These are phyloP conservation scores for Frieseomelitta varia DNA, from an alignment of 1,140 invertebrate genomes.

Conservation along the genomic window DNA sequence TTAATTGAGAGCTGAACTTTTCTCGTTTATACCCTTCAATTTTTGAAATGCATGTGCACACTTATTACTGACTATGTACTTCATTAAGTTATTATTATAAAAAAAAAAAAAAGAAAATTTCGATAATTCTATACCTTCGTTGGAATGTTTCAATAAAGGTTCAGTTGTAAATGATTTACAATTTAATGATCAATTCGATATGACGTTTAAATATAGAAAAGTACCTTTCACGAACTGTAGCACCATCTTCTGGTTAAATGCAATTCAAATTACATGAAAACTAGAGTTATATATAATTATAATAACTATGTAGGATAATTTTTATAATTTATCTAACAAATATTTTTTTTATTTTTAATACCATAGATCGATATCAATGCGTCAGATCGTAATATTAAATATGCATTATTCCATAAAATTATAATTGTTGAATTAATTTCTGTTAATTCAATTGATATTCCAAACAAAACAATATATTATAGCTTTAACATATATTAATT, in stretches of 20 bases:
- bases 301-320: not conserved
- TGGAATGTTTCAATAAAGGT: too few species aligned
- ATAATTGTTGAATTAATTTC: not conserved
- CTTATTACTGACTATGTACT: too few species aligned
- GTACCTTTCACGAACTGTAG: not conserved
- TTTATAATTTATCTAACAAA: not conserved
- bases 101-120: too few species aligned
- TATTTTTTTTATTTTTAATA: not conserved
- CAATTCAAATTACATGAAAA: slow-evolving; percentile 11
- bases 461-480: not conserved
- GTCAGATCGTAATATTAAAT: not conserved
- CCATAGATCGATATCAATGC: too few species aligned
- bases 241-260: slow-evolving; percentile 24
- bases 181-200: not conserved
- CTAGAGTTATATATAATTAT: not conserved
- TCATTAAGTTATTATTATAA: too few species aligned
- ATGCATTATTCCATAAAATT: too few species aligned
- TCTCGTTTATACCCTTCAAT: too few species aligned
- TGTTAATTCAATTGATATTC: too few species aligned
- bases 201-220: not conserved
- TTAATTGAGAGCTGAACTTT: too few species aligned
- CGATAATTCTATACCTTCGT: too few species aligned
- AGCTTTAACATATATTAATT: not conserved
- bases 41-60: too few species aligned
- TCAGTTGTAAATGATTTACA: too few species aligned